Percentiles rank a stretch among this genome's conserved stretches.
These are phyloP conservation scores for Isotomurus palustris DNA, from an alignment of 2,888 invertebrate species.

Conservation along the genomic window DNA sequence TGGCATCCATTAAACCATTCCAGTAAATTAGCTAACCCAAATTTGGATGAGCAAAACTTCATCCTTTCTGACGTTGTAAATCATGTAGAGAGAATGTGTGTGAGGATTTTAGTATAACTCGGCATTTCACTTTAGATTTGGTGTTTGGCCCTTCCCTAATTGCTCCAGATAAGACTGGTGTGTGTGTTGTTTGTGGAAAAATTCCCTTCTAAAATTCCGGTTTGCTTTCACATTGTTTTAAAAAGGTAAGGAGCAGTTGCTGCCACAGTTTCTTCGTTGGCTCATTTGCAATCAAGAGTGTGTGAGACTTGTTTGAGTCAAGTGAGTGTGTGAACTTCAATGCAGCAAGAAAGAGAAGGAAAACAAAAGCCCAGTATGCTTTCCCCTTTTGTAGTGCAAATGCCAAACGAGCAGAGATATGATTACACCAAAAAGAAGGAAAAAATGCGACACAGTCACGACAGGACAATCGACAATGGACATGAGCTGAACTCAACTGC, in stretches of 20 bases:
- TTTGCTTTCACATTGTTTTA: too few relatives aligned
- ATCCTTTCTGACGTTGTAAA: not conserved
- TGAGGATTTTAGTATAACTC: not conserved
- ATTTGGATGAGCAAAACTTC: not conserved
- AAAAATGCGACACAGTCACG: slow-evolving; percentile 16
- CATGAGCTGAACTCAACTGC: slow-evolving; percentile 1
- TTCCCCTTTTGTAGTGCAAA: not conserved
- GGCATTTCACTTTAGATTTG: not conserved
- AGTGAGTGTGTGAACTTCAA: too few relatives aligned
- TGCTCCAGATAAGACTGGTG: not conserved
- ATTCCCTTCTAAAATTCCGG: too few relatives aligned
- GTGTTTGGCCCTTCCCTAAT: not conserved
- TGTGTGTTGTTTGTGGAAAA: too few relatives aligned
- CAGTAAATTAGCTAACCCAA: slow-evolving; percentile 1
- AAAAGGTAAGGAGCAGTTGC: too few relatives aligned
- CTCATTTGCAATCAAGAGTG: too few relatives aligned
- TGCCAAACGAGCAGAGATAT: slow-evolving; percentile 4
- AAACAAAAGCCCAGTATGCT: too few relatives aligned
- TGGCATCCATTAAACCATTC: not conserved
- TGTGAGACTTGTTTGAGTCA: too few relatives aligned
- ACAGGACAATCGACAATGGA: slow-evolving; percentile 4
- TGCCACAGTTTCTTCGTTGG: too few relatives aligned
- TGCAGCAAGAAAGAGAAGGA: too few relatives aligned
- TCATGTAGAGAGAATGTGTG: not conserved
- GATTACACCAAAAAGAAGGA: not conserved